A percentile compares a stretch with the other conserved stretches of the same genome.
These are phyloP conservation scores for Rhingia campestris DNA, from an alignment of 2,888 invertebrate genomes.

Conservation along the genomic window DNA sequence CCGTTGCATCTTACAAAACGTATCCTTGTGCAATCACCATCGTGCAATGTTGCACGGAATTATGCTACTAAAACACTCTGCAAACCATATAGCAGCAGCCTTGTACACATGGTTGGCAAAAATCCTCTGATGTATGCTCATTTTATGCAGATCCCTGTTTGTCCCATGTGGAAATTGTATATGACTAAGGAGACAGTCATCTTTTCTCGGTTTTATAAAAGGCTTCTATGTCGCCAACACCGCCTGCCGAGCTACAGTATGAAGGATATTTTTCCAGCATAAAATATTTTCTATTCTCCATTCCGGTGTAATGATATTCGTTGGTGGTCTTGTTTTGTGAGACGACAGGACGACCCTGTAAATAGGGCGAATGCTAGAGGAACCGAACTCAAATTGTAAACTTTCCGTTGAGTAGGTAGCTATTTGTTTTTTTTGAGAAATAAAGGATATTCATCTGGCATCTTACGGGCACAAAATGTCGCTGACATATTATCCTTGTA, in stretches of 20 bases:
- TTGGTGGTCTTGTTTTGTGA: not conserved
- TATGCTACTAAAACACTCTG: constrained; percentile 22
- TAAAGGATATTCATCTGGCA: constrained; percentile 37
- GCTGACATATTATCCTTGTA: constrained; percentile 60
- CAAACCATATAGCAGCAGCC: not conserved
- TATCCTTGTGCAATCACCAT: constrained; percentile 18
- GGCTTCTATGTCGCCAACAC: not conserved
- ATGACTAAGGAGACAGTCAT: constrained; percentile 35
- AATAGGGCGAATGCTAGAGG: not conserved
- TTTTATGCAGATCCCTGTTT: constrained; percentile 61
- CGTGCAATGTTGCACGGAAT: constrained; percentile 8
- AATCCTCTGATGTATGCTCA: constrained; percentile 58
- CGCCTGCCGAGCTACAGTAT: not conserved
- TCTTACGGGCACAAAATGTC: constrained; percentile 41
- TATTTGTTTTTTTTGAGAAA: constrained; percentile 18
- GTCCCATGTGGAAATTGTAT: constrained; percentile 53
- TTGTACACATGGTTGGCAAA: constrained; percentile 14
- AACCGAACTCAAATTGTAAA: constrained; percentile 24
- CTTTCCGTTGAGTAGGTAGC: not conserved
- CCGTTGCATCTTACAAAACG: constrained; percentile 40
- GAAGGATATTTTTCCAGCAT: constrained; percentile 30
- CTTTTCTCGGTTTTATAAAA: constrained; percentile 31
- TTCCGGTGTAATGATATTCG: constrained; percentile 43
- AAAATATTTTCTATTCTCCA: constrained; percentile 30
- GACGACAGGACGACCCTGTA: not conserved